Evolutionary conservation across 92 coral and sea anemone genomes (phyloP).

Genomic region (Actinostola sp.): DNA sequence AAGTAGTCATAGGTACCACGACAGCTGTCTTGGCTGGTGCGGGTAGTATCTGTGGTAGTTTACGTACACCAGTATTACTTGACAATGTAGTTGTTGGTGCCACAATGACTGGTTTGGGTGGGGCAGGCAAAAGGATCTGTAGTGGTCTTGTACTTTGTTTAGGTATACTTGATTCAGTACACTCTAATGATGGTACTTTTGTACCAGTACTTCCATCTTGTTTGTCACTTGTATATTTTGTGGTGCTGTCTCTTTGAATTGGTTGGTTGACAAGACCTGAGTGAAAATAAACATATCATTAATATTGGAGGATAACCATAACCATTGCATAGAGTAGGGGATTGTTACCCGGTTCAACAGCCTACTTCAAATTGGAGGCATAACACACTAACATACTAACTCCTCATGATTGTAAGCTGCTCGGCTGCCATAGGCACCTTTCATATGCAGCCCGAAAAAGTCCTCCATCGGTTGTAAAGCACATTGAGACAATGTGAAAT

Average conservation of each 20-base stretch:
- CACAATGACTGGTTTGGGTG: constrained; percentile 70
- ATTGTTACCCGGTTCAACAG: too few relatives aligned
- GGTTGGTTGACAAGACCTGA: constrained; percentile 10
- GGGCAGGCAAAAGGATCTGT: constrained; percentile 91
- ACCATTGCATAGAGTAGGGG: too few relatives aligned
- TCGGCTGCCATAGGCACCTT: too few relatives aligned
- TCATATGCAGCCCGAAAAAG: too few relatives aligned
- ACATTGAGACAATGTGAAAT: too few relatives aligned
- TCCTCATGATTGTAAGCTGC: too few relatives aligned
- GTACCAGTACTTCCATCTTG: constrained; percentile 1
- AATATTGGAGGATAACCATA: too few relatives aligned
- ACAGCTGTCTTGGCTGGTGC: constrained; percentile 95
- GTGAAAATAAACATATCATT: too few relatives aligned
- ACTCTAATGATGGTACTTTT: constrained; percentile 28
- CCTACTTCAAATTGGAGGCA: too few relatives aligned
- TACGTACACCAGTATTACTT: constrained; percentile 58
- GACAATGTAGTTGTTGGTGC: constrained; percentile 44
- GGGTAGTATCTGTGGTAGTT: constrained; percentile 86
- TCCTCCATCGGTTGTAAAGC: too few relatives aligned
- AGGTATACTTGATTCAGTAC: constrained; percentile 54
- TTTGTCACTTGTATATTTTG: neutral
- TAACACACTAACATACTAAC: too few relatives aligned
- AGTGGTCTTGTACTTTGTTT: constrained; percentile 74
- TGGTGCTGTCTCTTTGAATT: constrained; percentile 4
- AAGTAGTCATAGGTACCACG: constrained; percentile 67